phyloP scores from a whole-genome alignment of 2,797 vertebrate species.

The Sebastes wilsoni region DNA sequence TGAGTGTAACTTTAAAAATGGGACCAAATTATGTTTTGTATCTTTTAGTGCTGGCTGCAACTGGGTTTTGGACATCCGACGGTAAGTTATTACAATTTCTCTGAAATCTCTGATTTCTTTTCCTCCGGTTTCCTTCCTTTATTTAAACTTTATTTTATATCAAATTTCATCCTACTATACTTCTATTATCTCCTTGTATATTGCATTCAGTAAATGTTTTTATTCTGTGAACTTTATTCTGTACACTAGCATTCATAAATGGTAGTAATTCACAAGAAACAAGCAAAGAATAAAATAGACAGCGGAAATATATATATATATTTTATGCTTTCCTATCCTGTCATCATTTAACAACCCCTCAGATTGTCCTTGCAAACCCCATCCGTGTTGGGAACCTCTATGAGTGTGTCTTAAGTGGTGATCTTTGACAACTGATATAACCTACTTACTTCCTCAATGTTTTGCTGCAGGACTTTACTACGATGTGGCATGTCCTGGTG shows the following conservation, averaged over 20 bases:
- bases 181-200: not conserved
- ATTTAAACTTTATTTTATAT: not conserved
- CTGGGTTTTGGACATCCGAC: not conserved
- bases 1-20: not conserved
- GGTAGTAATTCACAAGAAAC: not conserved
- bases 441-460: not conserved
- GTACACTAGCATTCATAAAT: not conserved
- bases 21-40: not conserved
- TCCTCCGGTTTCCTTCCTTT: too few species aligned
- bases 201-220: not conserved
- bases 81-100: not conserved
- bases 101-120: not conserved
- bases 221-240: not conserved
- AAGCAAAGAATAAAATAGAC: not conserved
- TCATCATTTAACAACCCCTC: too few species aligned
- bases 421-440: not conserved
- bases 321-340: too few species aligned
- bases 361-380: not conserved
- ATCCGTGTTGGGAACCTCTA: not conserved
- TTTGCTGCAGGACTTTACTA: not conserved
- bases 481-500: not conserved
- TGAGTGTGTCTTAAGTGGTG: not conserved
- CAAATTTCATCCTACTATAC: not conserved
- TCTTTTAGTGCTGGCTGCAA: constrained; percentile 1
- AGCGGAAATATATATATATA: too few species aligned